A percentile compares a stretch with the other conserved stretches of the same genome.
These are phyloP conservation scores for Scaptomyza montana DNA, from an alignment of 1,140 invertebrate species.

Conservation along the genomic window DNA sequence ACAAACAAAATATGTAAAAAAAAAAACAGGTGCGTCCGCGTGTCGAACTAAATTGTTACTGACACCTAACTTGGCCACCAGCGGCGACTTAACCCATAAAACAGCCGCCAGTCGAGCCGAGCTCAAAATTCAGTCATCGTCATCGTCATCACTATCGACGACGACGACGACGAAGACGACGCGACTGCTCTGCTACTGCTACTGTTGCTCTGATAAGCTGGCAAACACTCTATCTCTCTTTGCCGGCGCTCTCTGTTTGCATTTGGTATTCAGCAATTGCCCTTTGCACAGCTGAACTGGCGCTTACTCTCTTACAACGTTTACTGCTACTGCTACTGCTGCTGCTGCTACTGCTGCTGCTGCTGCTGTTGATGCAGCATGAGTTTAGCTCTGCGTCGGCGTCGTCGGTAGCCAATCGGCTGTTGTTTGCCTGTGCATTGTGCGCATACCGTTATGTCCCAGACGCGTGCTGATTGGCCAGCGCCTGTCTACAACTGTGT, in stretches of 20 bases:
- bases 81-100: conserved; percentile 65
- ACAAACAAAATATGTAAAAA: conserved; percentile 45
- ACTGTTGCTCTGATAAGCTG: conserved; percentile 26
- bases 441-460: conserved; percentile 25
- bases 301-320: conserved; percentile 11
- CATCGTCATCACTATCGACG: conserved; percentile 25
- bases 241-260: conserved; percentile 2
- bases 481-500: too few species aligned
- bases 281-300: conserved; percentile 6
- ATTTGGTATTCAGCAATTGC: conserved; percentile 39
- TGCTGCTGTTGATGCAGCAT: conserved; percentile 7
- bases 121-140: conserved; percentile 38
- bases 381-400: conserved; percentile 21
- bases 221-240: conserved; percentile 2
- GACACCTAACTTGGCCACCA: conserved; percentile 73
- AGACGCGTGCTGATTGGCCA: conserved; percentile 29
- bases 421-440: conserved; percentile 14
- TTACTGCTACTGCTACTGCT: conserved; percentile 9
- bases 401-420: conserved; percentile 37
- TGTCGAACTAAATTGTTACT: conserved; percentile 76
- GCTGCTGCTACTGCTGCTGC: conserved; percentile 6
- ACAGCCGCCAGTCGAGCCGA: conserved; percentile 28
- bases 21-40: conserved; percentile 66
- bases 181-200: conserved; percentile 9
- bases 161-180: conserved; percentile 11